These are phyloP conservation scores for Drosophila arizonae DNA, from an alignment of 1,140 invertebrate species.

Conservation along the genomic window DNA sequence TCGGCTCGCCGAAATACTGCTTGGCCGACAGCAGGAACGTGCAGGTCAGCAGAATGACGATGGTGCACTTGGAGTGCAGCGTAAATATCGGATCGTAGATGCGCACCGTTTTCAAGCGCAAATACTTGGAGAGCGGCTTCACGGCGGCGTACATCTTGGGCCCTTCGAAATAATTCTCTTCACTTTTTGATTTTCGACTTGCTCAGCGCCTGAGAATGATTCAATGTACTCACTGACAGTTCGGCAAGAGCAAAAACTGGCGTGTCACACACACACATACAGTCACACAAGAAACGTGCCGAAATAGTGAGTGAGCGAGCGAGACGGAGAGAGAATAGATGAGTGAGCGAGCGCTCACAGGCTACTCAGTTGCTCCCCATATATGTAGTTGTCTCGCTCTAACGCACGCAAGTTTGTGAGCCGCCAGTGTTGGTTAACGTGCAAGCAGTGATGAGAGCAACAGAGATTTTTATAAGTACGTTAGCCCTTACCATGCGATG, in stretches of 20 bases:
- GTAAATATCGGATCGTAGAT: slow-evolving; percentile 87
- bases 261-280: too few relatives aligned
- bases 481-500: too few relatives aligned
- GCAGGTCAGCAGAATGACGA: slow-evolving; percentile 87
- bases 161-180: background rate
- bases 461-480: background rate
- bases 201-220: background rate
- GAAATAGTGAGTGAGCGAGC: background rate
- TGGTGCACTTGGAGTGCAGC: slow-evolving; percentile 87
- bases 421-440: background rate
- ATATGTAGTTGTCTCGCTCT: slow-evolving; percentile 3
- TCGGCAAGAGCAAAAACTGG: too few relatives aligned
- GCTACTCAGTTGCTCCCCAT: background rate
- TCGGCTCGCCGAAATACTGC: slow-evolving; percentile 88
- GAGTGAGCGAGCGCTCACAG: slow-evolving; percentile 5
- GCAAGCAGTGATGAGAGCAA: too few relatives aligned
- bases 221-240: background rate
- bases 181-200: background rate
- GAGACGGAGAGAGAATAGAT: background rate
- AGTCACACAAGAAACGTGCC: background rate
- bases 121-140: slow-evolving; percentile 70
- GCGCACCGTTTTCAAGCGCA: slow-evolving; percentile 86
- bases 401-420: background rate
- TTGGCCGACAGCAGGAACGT: slow-evolving; percentile 87
- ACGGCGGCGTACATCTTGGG: slow-evolving; percentile 59